These are phyloP conservation scores for Agrotis segetum DNA, from an alignment of 2,888 invertebrate species.

Conservation along the genomic window DNA sequence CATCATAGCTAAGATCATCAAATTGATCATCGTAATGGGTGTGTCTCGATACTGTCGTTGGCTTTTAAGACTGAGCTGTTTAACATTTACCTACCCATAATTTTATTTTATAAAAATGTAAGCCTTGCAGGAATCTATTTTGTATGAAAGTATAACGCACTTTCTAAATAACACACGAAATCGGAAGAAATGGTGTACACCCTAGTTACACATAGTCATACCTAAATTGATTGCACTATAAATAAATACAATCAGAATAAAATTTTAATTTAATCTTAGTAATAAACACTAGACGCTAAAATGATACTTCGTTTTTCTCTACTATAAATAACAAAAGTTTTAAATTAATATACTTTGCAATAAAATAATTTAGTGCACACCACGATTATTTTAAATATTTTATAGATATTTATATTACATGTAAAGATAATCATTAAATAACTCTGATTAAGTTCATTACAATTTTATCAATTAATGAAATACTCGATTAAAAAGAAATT, in stretches of 20 bases:
- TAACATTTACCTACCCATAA: constrained; percentile 15
- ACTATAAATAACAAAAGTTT: constrained; percentile 67
- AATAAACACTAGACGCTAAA: constrained; percentile 58
- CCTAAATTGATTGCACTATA: constrained; percentile 58
- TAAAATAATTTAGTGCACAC: constrained; percentile 76
- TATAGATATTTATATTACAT: constrained; percentile 66
- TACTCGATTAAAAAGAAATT: constrained; percentile 84
- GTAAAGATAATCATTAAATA: constrained; percentile 77
- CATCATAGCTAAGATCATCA: constrained; percentile 39
- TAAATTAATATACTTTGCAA: constrained; percentile 63
- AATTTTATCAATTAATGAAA: constrained; percentile 83
- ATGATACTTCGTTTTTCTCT: constrained; percentile 57
- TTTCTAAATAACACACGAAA: constrained; percentile 47
- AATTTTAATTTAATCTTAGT: constrained; percentile 53
- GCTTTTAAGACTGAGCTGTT: constrained; percentile 15
- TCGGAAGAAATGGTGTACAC: constrained; percentile 65
- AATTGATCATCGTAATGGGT: constrained; percentile 40
- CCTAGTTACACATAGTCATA: constrained; percentile 52
- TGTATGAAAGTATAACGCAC: constrained; percentile 47
- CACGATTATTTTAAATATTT: constrained; percentile 70
- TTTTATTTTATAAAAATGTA: constrained; percentile 30
- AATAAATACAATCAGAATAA: constrained; percentile 63
- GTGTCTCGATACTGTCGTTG: constrained; percentile 14
- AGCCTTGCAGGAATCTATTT: constrained; percentile 47
- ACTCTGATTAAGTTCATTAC: constrained; percentile 82